A percentile compares a stretch with the other conserved stretches of the same genome.
Evolutionary conservation across 2,888 invertebrate genomes (phyloP).

Genomic region (Gasteruption jaculator): DNA sequence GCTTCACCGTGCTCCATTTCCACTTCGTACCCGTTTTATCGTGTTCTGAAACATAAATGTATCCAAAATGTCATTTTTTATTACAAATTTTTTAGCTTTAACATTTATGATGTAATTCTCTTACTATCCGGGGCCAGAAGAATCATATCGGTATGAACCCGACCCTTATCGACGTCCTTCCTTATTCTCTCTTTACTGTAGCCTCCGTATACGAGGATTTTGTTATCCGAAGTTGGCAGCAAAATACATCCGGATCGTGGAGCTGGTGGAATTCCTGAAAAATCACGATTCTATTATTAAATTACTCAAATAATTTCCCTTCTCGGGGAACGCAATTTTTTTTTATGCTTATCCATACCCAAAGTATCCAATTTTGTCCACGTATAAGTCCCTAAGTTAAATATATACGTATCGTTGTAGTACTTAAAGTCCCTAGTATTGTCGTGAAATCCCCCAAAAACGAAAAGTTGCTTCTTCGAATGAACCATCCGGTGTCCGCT

Average conservation of each 20-base stretch:
- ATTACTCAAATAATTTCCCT: neutral
- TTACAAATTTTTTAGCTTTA: neutral
- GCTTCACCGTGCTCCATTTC: constrained; percentile 68
- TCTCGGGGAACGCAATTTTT: neutral
- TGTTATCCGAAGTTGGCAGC: constrained; percentile 61
- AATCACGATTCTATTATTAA: neutral
- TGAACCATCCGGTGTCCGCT: constrained; percentile 87
- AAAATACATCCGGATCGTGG: constrained; percentile 81
- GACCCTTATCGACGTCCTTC: constrained; percentile 71
- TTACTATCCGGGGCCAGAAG: constrained; percentile 62
- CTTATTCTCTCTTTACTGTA: constrained; percentile 71
- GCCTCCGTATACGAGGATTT: constrained; percentile 70
- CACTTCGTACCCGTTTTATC: constrained; percentile 61
- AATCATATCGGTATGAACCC: constrained; percentile 69
- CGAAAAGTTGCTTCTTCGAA: constrained; percentile 70
- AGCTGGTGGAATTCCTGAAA: constrained; percentile 62
- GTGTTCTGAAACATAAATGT: constrained; percentile 53
- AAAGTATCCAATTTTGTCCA: no score
- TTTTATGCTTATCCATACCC: constrained; percentile 32
- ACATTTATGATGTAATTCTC: constrained; percentile 29
- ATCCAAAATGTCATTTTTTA: constrained; percentile 6
- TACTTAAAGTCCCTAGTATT: constrained; percentile 83
- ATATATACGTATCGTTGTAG: constrained; percentile 80
- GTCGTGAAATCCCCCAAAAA: constrained; percentile 92
- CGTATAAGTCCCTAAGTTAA: constrained; percentile 72